These are phyloP conservation scores for Lithophane ornitopus DNA, from an alignment of 2,888 invertebrate species.

Conservation along the genomic window DNA sequence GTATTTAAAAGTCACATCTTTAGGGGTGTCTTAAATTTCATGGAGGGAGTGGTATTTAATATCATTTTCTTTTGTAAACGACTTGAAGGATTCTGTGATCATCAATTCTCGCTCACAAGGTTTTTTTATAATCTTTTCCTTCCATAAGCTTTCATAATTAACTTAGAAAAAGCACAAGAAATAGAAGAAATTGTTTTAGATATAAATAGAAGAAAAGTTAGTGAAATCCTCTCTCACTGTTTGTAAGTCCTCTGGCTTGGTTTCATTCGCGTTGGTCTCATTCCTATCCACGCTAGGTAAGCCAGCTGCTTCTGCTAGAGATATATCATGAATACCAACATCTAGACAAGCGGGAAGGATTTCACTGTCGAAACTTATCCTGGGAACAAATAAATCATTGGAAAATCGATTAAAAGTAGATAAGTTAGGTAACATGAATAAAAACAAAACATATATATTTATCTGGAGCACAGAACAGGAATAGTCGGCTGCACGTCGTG, in stretches of 20 bases:
- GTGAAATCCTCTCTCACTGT: conserved; percentile 14
- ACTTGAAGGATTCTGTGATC: neutral
- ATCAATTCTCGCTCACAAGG: neutral
- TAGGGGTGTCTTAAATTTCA: neutral
- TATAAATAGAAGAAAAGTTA: neutral
- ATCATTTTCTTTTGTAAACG: neutral
- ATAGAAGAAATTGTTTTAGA: neutral
- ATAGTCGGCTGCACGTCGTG: neutral
- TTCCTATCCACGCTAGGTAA: neutral
- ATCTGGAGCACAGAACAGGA: neutral
- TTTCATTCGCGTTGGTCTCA: neutral
- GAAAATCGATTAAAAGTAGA: neutral
- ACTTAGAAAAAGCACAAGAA: neutral
- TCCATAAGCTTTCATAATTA: neutral
- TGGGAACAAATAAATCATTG: conserved; percentile 5
- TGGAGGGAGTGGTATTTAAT: neutral
- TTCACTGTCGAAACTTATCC: conserved; percentile 35
- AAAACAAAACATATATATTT: neutral
- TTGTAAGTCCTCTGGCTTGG: neutral
- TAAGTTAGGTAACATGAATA: neutral
- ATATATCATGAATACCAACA: conserved; percentile 38
- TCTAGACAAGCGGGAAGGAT: conserved; percentile 44
- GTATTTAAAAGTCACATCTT: neutral
- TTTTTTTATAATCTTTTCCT: neutral
- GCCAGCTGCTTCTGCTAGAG: conserved; percentile 39